phyloP scores from a whole-genome alignment of 2,113 vertebrate species.

The Macrotus californicus region DNA sequence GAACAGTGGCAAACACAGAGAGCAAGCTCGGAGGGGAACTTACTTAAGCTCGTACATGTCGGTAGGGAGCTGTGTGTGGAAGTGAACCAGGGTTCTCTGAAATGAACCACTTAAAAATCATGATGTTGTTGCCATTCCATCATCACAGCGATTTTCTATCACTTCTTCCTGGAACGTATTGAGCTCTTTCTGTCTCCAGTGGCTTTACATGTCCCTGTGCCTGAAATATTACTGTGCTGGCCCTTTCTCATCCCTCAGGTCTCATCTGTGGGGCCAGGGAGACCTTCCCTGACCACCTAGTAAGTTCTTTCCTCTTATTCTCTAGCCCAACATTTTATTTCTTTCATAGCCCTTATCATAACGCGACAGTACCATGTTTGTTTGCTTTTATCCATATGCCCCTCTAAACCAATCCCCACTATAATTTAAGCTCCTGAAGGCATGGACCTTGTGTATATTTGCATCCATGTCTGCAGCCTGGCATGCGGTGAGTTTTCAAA shows the following conservation, averaged over 20 bases:
- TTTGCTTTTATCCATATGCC: neutral
- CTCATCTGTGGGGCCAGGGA: neutral
- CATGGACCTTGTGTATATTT: neutral
- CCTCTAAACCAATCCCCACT: fast-evolving
- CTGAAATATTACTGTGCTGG: fast-evolving
- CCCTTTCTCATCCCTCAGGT: neutral
- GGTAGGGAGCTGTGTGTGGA: neutral
- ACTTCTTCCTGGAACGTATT: neutral
- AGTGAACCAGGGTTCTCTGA: neutral
- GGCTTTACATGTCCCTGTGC: neutral
- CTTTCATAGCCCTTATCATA: neutral
- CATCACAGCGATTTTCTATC: neutral
- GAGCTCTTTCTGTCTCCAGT: neutral
- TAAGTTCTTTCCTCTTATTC: neutral
- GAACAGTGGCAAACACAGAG: neutral
- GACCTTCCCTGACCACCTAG: neutral
- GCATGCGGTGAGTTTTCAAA: fast-evolving
- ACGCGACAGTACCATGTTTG: fast-evolving
- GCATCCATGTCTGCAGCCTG: neutral
- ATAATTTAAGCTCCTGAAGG: neutral
- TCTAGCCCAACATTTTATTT: neutral
- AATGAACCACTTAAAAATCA: neutral
- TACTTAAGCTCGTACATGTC: neutral
- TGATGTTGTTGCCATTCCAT: fast-evolving
- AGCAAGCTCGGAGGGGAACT: neutral